A percentile compares a stretch with the other conserved stretches of the same genome.
Evolutionary conservation across 1,140 invertebrate genomes (phyloP).

Genomic region (Drosophila tani): DNA sequence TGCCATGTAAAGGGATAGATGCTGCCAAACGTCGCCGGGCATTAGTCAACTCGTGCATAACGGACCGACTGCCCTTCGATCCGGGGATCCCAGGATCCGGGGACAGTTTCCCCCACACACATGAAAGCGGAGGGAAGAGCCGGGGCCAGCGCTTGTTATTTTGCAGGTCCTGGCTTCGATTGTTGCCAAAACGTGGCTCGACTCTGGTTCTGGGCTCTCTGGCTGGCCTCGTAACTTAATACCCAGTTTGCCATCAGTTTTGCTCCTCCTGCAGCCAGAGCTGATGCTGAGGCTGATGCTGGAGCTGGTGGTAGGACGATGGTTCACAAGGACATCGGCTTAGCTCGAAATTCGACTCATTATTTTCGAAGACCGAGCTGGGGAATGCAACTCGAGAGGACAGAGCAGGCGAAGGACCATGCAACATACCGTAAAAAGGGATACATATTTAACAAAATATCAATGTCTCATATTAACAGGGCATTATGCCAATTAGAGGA

Average conservation of each 20-base stretch:
- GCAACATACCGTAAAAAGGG: background rate
- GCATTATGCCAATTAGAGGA: background rate
- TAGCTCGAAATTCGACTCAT: constrained; percentile 48
- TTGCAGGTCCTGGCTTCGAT: constrained; percentile 13
- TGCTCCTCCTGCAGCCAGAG: constrained; percentile 1
- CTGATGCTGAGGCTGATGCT: constrained; percentile 9
- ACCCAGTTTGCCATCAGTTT: constrained; percentile 30
- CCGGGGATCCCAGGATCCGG: constrained; percentile 23
- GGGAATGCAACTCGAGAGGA: constrained; percentile 26
- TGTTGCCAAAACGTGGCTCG: constrained; percentile 42
- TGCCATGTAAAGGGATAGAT: constrained; percentile 63
- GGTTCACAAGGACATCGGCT: constrained; percentile 28
- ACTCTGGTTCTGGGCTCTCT: constrained; percentile 8
- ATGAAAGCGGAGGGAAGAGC: background rate
- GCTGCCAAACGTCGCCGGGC: constrained; percentile 44
- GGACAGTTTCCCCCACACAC: constrained; percentile 25
- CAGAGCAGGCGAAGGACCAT: background rate
- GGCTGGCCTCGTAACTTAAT: constrained; percentile 45
- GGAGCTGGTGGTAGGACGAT: background rate
- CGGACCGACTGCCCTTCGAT: constrained; percentile 38
- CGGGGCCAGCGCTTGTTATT: constrained; percentile 12
- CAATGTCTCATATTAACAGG: background rate
- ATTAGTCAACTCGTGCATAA: constrained; percentile 77
- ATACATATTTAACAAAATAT: background rate
- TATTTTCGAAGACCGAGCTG: constrained; percentile 40